A percentile compares a stretch with the other conserved stretches of the same genome.
Evolutionary conservation across 2,113 vertebrate species (phyloP).

Genomic region (Trematocara macrostoma): DNA sequence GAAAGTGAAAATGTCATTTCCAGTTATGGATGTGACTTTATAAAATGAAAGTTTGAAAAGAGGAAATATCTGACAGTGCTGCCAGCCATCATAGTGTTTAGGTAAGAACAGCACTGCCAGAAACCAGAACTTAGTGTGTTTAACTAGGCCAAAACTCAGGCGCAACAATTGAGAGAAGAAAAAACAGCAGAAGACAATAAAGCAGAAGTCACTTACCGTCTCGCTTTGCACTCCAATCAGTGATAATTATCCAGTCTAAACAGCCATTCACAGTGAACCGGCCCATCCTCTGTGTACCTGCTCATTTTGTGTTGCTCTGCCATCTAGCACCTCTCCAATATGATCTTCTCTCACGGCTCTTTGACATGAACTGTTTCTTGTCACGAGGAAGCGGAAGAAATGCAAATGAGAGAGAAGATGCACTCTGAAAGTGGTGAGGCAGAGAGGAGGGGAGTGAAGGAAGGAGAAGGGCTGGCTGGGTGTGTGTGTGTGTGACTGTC

Average conservation of each 20-base stretch:
- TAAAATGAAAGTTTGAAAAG: neutral
- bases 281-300: neutral
- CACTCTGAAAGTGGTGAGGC: conserved; percentile 46
- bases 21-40: neutral
- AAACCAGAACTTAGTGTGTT: neutral
- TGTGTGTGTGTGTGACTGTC: conserved; percentile 22
- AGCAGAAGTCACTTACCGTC: conserved; percentile 28
- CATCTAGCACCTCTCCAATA: neutral
- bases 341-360: conserved; percentile 12
- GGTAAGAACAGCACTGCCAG: neutral
- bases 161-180: neutral
- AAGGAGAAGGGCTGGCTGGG: conserved; percentile 34
- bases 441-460: conserved; percentile 58
- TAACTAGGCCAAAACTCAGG: neutral
- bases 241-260: neutral
- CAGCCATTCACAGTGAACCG: neutral
- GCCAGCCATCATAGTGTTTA: neutral
- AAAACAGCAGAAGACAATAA: neutral
- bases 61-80: neutral
- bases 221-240: neutral
- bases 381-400: conserved; percentile 61
- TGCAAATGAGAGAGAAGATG: conserved; percentile 64
- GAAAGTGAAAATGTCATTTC: neutral
- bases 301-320: neutral
- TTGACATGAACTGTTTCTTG: conserved; percentile 37